Evolutionary conservation across 2,888 invertebrate genomes (phyloP).

Genomic region (Cryptops parisi): DNA sequence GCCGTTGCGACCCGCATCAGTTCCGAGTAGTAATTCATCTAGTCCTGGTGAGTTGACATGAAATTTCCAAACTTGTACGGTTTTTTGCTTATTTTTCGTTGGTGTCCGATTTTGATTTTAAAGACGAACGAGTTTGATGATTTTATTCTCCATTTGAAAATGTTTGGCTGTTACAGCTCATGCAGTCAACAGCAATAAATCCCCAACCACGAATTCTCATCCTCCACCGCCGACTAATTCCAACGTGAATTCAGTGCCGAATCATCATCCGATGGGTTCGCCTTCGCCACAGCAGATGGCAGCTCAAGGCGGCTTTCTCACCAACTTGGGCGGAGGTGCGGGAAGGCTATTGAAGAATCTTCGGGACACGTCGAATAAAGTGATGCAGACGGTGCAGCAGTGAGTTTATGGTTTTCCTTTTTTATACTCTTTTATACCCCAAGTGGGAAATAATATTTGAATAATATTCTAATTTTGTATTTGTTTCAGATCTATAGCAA

Average conservation of each 20-base stretch:
- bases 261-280: slow-evolving; percentile 7
- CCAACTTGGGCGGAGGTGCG: slow-evolving; percentile 80
- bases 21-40: slow-evolving; percentile 21
- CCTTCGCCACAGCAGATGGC: background rate
- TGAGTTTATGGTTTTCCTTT: no score
- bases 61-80: no score
- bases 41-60: slow-evolving; percentile 18
- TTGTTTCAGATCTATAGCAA: slow-evolving; percentile 51
- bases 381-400: slow-evolving; percentile 93
- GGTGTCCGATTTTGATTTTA: no score
- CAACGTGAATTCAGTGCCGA: slow-evolving; percentile 1
- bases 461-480: background rate
- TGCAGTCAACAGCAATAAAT: background rate
- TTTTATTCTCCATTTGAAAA: background rate
- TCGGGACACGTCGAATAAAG: slow-evolving; percentile 89
- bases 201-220: background rate
- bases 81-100: no score
- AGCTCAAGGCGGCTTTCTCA: slow-evolving; percentile 36
- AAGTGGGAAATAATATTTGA: no score
- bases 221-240: slow-evolving; percentile 23
- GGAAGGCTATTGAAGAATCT: slow-evolving; percentile 84
- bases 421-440: slow-evolving; percentile 7
- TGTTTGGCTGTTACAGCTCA: background rate
- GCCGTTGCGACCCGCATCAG: slow-evolving; percentile 47
- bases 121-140: no score